Evolutionary conservation across 2,888 invertebrate genomes (phyloP).

Genomic region (Branchellion lobata): DNA sequence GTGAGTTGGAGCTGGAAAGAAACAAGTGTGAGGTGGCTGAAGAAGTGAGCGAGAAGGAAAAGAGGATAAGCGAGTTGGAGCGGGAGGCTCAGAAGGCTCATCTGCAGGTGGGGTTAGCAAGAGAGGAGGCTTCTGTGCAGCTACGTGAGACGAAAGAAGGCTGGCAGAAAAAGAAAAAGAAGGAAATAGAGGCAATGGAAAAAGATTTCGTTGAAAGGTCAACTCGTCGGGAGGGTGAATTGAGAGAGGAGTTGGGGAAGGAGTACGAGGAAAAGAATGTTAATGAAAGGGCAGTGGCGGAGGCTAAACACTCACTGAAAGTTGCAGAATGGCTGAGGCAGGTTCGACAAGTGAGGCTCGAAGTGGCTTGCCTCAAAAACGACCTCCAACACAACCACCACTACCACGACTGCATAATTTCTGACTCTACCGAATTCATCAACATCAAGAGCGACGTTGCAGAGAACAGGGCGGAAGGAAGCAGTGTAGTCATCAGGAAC

Average conservation of each 20-base stretch:
- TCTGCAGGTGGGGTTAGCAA: background rate
- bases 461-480: no score
- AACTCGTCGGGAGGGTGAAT: background rate
- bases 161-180: background rate
- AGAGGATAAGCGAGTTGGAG: background rate
- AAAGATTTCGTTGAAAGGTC: background rate
- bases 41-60: constrained; percentile 25
- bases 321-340: background rate
- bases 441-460: no score
- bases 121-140: background rate
- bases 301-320: background rate
- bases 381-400: background rate
- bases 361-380: constrained; percentile 40
- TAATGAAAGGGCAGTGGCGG: background rate
- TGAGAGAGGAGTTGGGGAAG: background rate
- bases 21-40: constrained; percentile 48
- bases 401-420: no score
- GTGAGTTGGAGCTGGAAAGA: constrained; percentile 52
- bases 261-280: background rate
- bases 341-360: constrained; percentile 34
- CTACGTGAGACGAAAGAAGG: background rate
- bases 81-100: background rate
- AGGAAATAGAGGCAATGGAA: background rate
- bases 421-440: no score
- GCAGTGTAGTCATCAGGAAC: no score